Conservation (phyloP, 2,888 invertebrate species). For the Coleophora flavipennella region DNA sequence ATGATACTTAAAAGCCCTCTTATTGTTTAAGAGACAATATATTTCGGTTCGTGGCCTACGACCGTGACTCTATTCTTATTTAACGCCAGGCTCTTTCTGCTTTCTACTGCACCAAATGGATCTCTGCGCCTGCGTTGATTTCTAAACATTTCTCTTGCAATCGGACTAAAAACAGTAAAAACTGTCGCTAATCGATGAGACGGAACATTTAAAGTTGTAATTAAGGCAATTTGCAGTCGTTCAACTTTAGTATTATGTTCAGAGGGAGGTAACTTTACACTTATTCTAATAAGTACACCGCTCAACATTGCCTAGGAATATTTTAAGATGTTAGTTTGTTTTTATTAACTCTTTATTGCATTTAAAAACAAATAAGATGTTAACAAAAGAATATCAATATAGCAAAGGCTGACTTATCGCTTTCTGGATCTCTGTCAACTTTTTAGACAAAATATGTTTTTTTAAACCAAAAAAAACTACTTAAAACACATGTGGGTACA, state of each 20-base stretch:
- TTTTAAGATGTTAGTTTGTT: no score
- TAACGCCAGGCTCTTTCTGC: conserved; percentile 39
- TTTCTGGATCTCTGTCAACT: no score
- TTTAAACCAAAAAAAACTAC: no score
- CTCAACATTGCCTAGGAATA: no score
- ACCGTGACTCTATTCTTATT: conserved; percentile 20
- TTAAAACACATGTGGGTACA: no score
- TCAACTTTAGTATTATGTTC: not conserved
- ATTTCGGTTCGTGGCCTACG: not conserved
- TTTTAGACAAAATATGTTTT: no score
- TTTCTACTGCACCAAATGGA: conserved; percentile 35
- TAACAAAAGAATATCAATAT: no score
- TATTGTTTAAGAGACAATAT: not conserved
- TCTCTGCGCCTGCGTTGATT: conserved; percentile 31
- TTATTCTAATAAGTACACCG: conserved; percentile 6
- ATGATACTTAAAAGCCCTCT: no score
- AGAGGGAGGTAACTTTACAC: no score
- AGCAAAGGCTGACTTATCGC: no score
- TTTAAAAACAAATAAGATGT: no score
- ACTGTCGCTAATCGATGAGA: conserved; percentile 5
- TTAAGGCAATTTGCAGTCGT: not conserved
- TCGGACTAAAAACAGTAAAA: conserved; percentile 13
- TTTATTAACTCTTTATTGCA: no score
- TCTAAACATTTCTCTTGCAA: conserved; percentile 31
- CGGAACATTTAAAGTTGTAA: conserved; percentile 3